Evolutionary conservation across 2,888 invertebrate genomes (phyloP).

Genomic region (Oxycera nigricornis): DNA sequence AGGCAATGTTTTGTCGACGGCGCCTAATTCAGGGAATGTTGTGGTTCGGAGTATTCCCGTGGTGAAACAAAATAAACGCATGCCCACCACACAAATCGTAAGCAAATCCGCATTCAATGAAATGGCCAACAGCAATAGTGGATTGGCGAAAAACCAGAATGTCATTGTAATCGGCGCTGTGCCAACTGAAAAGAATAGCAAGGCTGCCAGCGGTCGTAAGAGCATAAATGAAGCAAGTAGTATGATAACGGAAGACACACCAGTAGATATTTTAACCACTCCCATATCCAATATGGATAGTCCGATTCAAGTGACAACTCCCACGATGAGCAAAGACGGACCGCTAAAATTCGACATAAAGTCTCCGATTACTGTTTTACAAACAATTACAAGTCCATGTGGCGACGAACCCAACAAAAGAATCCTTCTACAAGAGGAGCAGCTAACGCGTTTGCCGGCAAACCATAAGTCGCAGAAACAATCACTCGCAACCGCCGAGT

Average conservation of each 20-base stretch:
- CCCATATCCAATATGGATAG: slow-evolving; percentile 49
- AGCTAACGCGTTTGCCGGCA: background rate
- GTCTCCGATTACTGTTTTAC: slow-evolving; percentile 17
- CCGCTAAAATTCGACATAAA: slow-evolving; percentile 15
- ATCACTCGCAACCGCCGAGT: slow-evolving; percentile 42
- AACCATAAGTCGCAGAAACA: slow-evolving; percentile 1
- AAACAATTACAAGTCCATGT: background rate
- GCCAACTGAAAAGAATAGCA: slow-evolving; percentile 44
- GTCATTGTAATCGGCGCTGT: slow-evolving; percentile 50
- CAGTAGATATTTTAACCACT: slow-evolving; percentile 63
- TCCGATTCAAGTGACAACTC: slow-evolving; percentile 38
- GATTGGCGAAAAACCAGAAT: slow-evolving; percentile 39
- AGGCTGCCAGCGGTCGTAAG: slow-evolving; percentile 38
- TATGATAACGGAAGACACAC: slow-evolving; percentile 67
- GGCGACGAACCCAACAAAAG: slow-evolving; percentile 11
- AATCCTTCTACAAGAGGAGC: background rate
- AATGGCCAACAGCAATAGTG: background rate
- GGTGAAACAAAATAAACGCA: slow-evolving; percentile 29
- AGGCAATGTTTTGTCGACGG: slow-evolving; percentile 6
- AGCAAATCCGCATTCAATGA: slow-evolving; percentile 33
- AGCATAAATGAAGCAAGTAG: slow-evolving; percentile 46
- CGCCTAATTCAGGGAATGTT: slow-evolving; percentile 31
- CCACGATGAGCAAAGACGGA: background rate
- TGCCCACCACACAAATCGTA: background rate
- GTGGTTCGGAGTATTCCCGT: slow-evolving; percentile 36